Evolutionary conservation across 2,113 vertebrate species (phyloP).

Genomic region (Okapia johnstoni): DNA sequence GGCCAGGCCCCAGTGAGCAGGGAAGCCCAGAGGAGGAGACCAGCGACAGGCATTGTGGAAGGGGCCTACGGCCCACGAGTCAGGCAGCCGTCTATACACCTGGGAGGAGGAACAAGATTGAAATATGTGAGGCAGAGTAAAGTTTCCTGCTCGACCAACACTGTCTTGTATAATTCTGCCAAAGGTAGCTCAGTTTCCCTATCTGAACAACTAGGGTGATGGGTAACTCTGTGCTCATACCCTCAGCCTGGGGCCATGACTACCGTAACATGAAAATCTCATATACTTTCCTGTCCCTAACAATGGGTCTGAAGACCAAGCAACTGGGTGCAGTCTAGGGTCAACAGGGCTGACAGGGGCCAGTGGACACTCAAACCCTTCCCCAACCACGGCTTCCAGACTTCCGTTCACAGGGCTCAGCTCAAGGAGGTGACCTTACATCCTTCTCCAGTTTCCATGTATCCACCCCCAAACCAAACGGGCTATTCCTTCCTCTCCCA

Average conservation of each 20-base stretch:
- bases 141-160: neutral
- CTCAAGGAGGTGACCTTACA: neutral
- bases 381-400: neutral
- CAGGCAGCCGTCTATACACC: conserved; percentile 55
- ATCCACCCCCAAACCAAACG: neutral
- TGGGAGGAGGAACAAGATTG: conserved; percentile 18
- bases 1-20: conserved; percentile 82
- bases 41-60: conserved; percentile 80
- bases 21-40: conserved; percentile 80
- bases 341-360: neutral
- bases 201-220: neutral
- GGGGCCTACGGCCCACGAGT: conserved; percentile 26
- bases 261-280: neutral
- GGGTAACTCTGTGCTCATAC: neutral
- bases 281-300: neutral
- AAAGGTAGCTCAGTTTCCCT: neutral
- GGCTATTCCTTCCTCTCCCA: neutral
- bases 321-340: neutral
- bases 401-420: neutral
- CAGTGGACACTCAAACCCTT: neutral
- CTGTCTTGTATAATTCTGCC: neutral
- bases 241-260: neutral
- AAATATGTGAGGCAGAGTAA: neutral
- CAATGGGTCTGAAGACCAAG: neutral
- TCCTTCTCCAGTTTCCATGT: neutral